Base-by-base conservation (phyloP, 2,888 invertebrate genomes). In the Sminthurinus aureus region DNA sequence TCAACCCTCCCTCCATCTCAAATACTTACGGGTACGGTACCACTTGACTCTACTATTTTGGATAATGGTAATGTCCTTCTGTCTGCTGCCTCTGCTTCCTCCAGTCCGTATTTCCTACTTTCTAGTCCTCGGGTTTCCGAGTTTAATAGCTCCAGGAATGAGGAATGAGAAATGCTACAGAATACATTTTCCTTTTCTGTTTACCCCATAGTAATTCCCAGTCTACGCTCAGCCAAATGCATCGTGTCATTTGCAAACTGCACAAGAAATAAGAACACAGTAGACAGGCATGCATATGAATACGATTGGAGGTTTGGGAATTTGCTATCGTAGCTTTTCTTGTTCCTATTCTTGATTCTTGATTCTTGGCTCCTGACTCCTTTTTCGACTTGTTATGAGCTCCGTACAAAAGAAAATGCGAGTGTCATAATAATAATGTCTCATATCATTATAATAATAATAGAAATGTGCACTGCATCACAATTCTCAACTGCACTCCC, bases 1-100 rank as follows among this genome's bases (percentile, higher is more conserved):
- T 75, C 75, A 52, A 75, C 75, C 75, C 51, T 51, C 75, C 75
- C 18, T 75, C 75, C 75, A 50, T 51, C 74, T 24, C 66, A 58
- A 52, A 51, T 50, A 64, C 64, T 18, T 9, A 64, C 9, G 11
- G 11, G 9, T n/a, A 64, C 64, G n/a, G 3, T 64, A 15, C 2
- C 67, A 20, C 67, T 67, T 22, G 11, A n/a, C 9, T 71, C 67
- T 71, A 38, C 66, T 64, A 38, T 64, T 15, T 18, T n/a, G 38
- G 3, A 50, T n/a, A 58, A 38, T 66, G 79, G 73, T 38, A 74
- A 58, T 51, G 20, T 81, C 13, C 18, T 81, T 26, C 81, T 12
- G 20, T 13, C 15, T 50, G 18, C 75, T 8, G 22, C n/a, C 11
- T 71, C 20, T 12, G 3, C 71, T 71, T 20, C 20, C 15, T 71